phyloP scores from a whole-genome alignment of 2,113 vertebrate species.

The Archocentrus centrarchus region DNA sequence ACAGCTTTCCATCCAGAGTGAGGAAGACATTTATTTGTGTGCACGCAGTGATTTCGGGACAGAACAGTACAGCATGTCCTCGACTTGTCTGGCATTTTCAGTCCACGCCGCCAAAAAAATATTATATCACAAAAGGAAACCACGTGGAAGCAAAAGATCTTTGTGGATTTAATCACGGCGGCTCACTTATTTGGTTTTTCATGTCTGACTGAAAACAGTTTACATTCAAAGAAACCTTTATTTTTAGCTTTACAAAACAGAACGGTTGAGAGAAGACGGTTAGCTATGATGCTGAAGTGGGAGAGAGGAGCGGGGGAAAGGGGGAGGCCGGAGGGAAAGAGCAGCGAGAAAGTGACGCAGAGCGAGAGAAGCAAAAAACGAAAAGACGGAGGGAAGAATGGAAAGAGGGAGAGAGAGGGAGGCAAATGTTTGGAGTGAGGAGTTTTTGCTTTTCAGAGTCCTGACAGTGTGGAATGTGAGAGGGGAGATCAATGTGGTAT shows the following conservation, averaged over 20 bases:
- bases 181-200: neutral
- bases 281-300: neutral
- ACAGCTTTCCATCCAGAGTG: constrained; percentile 1
- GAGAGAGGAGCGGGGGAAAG: neutral
- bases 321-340: neutral
- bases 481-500: constrained; percentile 75
- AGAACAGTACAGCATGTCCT: neutral
- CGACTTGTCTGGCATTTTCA: neutral
- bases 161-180: neutral
- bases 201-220: neutral
- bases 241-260: neutral
- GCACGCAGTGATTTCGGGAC: neutral
- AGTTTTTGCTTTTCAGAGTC: constrained; percentile 67
- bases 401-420: constrained; percentile 13
- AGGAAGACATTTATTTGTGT: neutral
- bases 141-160: neutral
- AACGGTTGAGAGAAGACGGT: neutral
- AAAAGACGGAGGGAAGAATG: neutral
- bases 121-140: neutral
- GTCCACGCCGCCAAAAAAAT: neutral
- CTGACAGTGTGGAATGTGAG: constrained; percentile 78
- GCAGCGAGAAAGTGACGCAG: neutral
- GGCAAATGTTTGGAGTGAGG: constrained; percentile 67
- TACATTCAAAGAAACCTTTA: constrained; percentile 1
- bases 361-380: neutral